Base-by-base conservation (phyloP, 2,797 vertebrate species). In the Allobates femoralis region DNA sequence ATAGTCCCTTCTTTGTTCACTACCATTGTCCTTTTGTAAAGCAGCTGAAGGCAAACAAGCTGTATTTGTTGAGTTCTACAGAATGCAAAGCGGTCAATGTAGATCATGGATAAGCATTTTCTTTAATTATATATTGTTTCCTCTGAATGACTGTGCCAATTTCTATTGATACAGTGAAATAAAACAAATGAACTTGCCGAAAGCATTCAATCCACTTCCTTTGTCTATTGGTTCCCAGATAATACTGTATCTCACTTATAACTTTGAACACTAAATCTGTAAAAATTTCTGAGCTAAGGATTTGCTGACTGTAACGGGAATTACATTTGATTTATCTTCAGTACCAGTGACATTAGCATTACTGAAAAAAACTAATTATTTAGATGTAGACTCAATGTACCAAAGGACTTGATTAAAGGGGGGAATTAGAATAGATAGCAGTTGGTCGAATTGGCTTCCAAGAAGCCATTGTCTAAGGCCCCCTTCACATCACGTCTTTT, bases 91-190 rank as follows among this genome's bases (percentile, higher is more conserved):
- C 81, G 84, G 91, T 91, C 89, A 90, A 92, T 90, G 91, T 92
- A 92, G 92, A 93, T 91, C 92, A 91, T 87, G 84, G 90, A 91
- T 92, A 91, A 91, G 86, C 88, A 78, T 2, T 62, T 91, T 19
- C 86, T 90, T 92, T 93, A 92, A 91, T 91, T 91, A 88, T 89
- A 53, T 90, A 92, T 89, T 85, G 37, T 88, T 77, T 66, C 80
- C 46, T 85, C 26, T 88, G 56, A 80, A 85, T 81, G 73, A 75
- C 23, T 46, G 30, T 32, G 53, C 50, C 79, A 55, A 77, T 82
- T 46, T 26, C 51, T 77, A 78, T 78, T 85, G 87, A 62, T 81
- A 50, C 60, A 67, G 77, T 50, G 21, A 83, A 79, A 82, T 74
- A 80, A 80, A 79, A 80, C 67, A 74, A 87, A 74, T 50, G 34